phyloP scores from a whole-genome alignment of 2,113 vertebrate species.

The Macquaria ambigua region DNA sequence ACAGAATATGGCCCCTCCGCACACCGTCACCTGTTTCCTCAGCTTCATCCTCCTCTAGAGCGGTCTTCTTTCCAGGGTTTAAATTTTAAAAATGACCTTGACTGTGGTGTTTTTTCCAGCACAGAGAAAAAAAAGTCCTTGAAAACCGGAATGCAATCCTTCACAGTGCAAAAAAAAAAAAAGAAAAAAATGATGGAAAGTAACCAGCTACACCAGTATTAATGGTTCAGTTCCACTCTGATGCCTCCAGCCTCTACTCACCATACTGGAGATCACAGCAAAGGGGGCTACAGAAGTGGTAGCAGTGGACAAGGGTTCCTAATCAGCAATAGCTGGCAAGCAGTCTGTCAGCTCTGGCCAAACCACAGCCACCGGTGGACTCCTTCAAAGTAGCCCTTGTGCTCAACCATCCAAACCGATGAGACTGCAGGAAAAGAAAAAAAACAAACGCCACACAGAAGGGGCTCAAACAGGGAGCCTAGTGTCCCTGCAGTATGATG shows the following conservation, averaged over 20 bases:
- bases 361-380: conserved; percentile 75
- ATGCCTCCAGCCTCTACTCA: conserved; percentile 69
- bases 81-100: conserved; percentile 31
- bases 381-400: conserved; percentile 82
- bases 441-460: conserved; percentile 63
- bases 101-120: conserved; percentile 18
- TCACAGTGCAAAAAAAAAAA: conserved; percentile 1
- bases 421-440: conserved; percentile 59
- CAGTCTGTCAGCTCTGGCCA: conserved; percentile 73
- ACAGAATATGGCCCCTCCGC: conserved; percentile 97
- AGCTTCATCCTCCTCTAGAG: conserved; percentile 90
- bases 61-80: conserved; percentile 16
- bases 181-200: conserved; percentile 34
- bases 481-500: conserved; percentile 77
- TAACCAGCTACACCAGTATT: conserved; percentile 34
- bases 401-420: conserved; percentile 77
- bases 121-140: conserved; percentile 47
- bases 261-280: conserved; percentile 61
- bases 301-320: conserved; percentile 50
- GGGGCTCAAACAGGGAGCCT: conserved; percentile 77
- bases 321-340: conserved; percentile 76
- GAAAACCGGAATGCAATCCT: conserved; percentile 41
- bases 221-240: conserved; percentile 64
- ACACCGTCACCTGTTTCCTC: conserved; percentile 98
- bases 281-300: conserved; percentile 32